Evolutionary conservation across 2,888 invertebrate species (phyloP), one percentile per base, ranked within the genome.

Genomic region (Mesorhabditis sp.): DNA sequence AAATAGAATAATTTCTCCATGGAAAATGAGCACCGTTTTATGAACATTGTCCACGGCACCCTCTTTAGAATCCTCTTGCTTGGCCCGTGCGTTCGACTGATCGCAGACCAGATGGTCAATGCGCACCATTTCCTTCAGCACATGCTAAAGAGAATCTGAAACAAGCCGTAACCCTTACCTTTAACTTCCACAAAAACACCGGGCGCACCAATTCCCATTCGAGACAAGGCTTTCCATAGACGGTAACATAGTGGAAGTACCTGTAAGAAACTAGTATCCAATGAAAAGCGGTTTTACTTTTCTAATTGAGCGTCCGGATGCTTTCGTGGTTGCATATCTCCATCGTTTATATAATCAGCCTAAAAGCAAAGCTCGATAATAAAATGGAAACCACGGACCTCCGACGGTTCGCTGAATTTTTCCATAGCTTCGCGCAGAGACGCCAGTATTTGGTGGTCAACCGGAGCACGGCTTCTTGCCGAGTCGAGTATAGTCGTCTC

Each of bases 61-160:
- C 65, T 64, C 42, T 45, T 65, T 66, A 45, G 66, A 66, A 15
- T 58, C 45, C 43, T 66, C 45, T 41, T 67, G 65, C 15, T 67
- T 62, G 43, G 61, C 65, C 4, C 50, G 43, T 7, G 63, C 50
- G 5, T 62, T 63, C 65, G 43, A n/a, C n/a, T 64, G 61, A 10
- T 45, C 72, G 10, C 64, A 68, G 61, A 68, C 66, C 63, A 62
- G 41, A 4, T 70, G 65, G 43, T 80, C 79, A 10, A 71, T 66
- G 6, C 67, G 65, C 43, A 72, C 65, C 81, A 80, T 80, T 63
- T 78, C 76, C 42, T 81, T 71, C 67, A 80, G 73, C 41, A 80
- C 77, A n/a, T 73, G 68, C 80, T 81, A 45, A 68, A 79, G 45
- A n/a, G 10, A 70, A 41, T 5, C 58, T 4, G 6, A 10, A 15